Percentiles rank a stretch among this genome's conserved stretches.
These are phyloP conservation scores for Hapalemur alaotrensis DNA, from an alignment of 2,797 vertebrate genomes.

Conservation along the genomic window DNA sequence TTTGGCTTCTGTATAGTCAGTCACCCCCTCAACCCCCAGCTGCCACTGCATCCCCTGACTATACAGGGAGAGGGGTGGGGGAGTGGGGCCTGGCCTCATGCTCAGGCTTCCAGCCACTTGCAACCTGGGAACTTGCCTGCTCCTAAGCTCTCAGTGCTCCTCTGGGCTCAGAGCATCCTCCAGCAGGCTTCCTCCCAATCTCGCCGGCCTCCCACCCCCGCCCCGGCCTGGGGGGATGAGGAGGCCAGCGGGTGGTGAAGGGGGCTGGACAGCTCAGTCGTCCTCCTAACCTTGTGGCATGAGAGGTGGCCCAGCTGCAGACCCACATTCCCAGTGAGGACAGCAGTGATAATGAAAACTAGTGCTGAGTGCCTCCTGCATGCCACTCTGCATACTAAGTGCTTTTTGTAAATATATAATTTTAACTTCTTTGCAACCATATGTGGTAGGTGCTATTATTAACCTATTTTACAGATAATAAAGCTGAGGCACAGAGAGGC, in stretches of 20 bases:
- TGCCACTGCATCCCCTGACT: too few relatives aligned
- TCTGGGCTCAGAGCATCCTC: neutral
- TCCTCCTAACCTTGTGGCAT: neutral
- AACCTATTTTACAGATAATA: neutral
- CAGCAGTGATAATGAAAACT: neutral
- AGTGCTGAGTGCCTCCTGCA: neutral
- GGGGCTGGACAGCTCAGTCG: rapidly evolving
- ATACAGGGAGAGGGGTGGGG: too few relatives aligned
- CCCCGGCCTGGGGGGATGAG: rapidly evolving
- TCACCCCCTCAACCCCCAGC: too few relatives aligned
- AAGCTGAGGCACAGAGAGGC: neutral
- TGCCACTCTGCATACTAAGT: neutral
- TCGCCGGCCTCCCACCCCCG: rapidly evolving
- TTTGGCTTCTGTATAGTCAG: neutral
- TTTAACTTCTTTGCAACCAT: neutral
- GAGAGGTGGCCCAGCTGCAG: neutral
- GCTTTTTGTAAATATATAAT: neutral
- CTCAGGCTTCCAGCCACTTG: neutral
- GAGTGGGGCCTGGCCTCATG: neutral
- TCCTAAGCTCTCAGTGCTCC: neutral
- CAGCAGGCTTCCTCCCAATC: neutral
- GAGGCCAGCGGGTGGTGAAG: neutral
- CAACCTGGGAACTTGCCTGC: neutral
- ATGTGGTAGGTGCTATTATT: neutral
- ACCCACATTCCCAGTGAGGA: neutral